Base-by-base conservation (phyloP, 2,113 vertebrate genomes). In the Thamnaconus septentrionalis region DNA sequence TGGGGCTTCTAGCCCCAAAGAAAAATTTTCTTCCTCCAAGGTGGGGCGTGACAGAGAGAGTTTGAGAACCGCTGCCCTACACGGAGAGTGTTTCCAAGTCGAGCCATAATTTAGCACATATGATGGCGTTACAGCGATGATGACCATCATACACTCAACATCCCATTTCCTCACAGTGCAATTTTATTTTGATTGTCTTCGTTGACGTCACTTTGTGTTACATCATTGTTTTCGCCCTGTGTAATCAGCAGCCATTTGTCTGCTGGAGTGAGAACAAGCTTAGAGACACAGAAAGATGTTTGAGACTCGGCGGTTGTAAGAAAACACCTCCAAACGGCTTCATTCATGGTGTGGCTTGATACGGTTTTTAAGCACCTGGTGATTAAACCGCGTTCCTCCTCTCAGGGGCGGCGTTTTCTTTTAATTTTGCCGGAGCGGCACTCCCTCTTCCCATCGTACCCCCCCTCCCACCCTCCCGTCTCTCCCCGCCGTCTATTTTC, bases 401-500 rank as follows among this genome's bases (percentile, higher is more conserved):
- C 42, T 82, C 71, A 82, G 65, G 65, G 75, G 79, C 71, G 78
- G 67, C 75, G 18, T 84, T 73, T 56, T 62, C 48, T 68, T 77
- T 82, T n/a, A 50, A 5, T 50, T 50, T 11, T 82, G 65, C 31
- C 40, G 6, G 7, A 43, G 59, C 73, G 50, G 55, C 11, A 63
- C 78, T 31, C 18, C 18, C 18, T 45, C 8, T 48, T 2, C 11
- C 11, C 11, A 11, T 11, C n/a, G 10, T 50, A 5, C 3, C 10
- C 48, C 48, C n/a, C 2, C 48, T 66, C 40, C 61, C 74, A 77
- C 82, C 71, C 74, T 68, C 67, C 79, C 53, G 39, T 63, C 54
- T 71, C 44, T 59, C 51, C 56, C 59, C 74, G 59, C 69, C 79
- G 79, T 87, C 87, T 84, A 66, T 82, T 83, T 86, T 79, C 80